Conservation (phyloP, 64 coral and sea anemone species). For the Montipora efflorescens region DNA sequence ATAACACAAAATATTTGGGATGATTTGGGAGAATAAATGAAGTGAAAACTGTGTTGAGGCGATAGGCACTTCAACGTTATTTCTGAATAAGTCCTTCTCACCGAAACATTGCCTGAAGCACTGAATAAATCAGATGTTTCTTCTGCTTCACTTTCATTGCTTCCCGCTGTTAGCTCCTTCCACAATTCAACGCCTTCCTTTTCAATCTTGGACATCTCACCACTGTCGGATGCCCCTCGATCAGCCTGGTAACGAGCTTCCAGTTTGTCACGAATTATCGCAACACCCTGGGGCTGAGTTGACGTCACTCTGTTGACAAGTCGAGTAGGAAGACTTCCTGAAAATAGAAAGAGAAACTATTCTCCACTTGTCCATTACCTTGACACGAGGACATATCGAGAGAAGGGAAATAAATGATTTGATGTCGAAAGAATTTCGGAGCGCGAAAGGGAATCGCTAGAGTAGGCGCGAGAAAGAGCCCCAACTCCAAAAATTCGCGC, state of each 20-base stretch:
- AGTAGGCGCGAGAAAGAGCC: too few relatives aligned
- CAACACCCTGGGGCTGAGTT: conserved; percentile 84
- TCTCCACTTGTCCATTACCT: too few relatives aligned
- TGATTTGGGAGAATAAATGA: too few relatives aligned
- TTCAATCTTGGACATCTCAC: conserved; percentile 60
- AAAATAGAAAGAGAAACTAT: neutral
- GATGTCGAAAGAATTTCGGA: too few relatives aligned
- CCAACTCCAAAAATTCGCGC: too few relatives aligned
- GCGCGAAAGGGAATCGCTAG: too few relatives aligned
- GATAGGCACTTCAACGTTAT: neutral
- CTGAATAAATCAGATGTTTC: neutral
- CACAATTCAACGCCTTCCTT: conserved; percentile 75
- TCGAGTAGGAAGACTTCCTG: conserved; percentile 82
- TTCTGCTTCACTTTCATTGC: neutral
- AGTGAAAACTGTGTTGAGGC: neutral
- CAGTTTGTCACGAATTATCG: conserved; percentile 75
- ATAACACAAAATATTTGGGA: too few relatives aligned
- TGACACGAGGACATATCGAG: too few relatives aligned
- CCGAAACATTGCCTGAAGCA: conserved; percentile 1
- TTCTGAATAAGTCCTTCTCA: neutral
- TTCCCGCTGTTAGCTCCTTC: conserved; percentile 65
- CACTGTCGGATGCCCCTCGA: neutral
- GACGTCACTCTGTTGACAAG: conserved; percentile 83
- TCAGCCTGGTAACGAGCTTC: conserved; percentile 75
- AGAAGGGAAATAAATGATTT: too few relatives aligned